Conservation (phyloP, 2,888 invertebrate species). For the Dugesia japonica region DNA sequence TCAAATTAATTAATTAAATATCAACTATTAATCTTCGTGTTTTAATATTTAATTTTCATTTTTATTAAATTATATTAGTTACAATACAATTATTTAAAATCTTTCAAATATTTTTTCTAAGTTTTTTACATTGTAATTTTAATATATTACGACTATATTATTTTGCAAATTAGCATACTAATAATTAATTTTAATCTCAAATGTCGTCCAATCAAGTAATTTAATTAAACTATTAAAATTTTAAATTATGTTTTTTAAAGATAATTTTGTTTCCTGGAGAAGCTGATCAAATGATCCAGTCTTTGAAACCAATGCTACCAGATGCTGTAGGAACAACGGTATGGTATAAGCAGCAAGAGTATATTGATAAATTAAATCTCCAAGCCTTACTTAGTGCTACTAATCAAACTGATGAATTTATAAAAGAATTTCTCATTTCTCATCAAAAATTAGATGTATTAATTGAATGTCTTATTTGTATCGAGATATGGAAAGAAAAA, state of each 20-base stretch:
- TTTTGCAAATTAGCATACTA: no score
- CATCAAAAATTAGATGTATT: slow-evolving; percentile 60
- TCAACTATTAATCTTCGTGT: no score
- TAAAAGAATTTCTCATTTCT: slow-evolving; percentile 65
- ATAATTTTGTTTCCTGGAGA: slow-evolving; percentile 50
- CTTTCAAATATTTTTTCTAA: no score
- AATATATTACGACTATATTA: no score
- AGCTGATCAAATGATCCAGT: slow-evolving; percentile 60
- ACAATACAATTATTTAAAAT: no score
- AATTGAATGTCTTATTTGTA: slow-evolving; percentile 65
- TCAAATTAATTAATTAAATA: no score
- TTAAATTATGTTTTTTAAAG: neutral
- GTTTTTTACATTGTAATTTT: no score
- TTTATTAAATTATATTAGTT: no score
- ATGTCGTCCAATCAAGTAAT: no score
- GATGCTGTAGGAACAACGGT: slow-evolving; percentile 56
- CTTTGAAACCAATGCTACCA: slow-evolving; percentile 57
- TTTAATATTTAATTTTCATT: no score
- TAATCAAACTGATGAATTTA: slow-evolving; percentile 62
- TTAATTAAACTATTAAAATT: no score
- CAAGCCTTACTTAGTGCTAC: slow-evolving; percentile 69
- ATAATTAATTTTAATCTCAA: no score
- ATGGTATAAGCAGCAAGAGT: slow-evolving; percentile 55
- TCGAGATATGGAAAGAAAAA: slow-evolving; percentile 69
- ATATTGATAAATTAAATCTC: slow-evolving; percentile 68